Conservation (phyloP, 2,797 vertebrate species). For the Staurois parvus region DNA sequence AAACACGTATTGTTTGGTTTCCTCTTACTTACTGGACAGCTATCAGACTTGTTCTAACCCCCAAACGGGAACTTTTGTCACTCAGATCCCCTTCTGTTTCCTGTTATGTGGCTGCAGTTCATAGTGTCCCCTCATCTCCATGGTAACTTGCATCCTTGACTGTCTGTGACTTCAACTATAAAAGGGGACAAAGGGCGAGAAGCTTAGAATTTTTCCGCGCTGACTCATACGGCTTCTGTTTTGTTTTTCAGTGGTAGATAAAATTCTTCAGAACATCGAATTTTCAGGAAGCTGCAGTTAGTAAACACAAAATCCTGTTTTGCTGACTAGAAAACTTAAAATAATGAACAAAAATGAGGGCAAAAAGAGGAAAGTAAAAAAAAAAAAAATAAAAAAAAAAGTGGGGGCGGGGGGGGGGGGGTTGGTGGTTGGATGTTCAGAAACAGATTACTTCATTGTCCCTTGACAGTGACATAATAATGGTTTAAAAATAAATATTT, state of each 20-base stretch:
- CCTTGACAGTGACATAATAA: conserved; percentile 51
- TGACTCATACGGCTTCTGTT: conserved; percentile 60
- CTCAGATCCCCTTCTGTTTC: conserved; percentile 62
- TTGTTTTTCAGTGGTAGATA: conserved; percentile 52
- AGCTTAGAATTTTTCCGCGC: conserved; percentile 53
- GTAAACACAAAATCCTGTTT: conserved; percentile 62
- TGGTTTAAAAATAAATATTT: conserved; percentile 33
- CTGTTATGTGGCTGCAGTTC: conserved; percentile 54
- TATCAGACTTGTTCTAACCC: conserved; percentile 44
- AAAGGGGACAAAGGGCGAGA: conserved; percentile 57
- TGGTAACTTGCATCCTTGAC: conserved; percentile 57
- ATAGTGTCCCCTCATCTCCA: conserved; percentile 46
- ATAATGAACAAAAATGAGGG: conserved; percentile 31
- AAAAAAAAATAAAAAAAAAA: too few species aligned
- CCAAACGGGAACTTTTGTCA: conserved; percentile 54
- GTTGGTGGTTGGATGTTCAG: not conserved
- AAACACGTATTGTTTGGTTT: conserved; percentile 54
- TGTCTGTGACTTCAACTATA: conserved; percentile 58
- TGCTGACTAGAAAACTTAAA: conserved; percentile 44
- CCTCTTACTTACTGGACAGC: conserved; percentile 55
- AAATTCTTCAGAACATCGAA: conserved; percentile 52
- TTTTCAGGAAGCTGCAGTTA: conserved; percentile 59
- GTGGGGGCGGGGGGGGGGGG: too few species aligned
- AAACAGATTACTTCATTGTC: conserved; percentile 35
- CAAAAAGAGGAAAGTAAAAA: conserved; percentile 28